A percentile compares a stretch with the other conserved stretches of the same genome.
Evolutionary conservation across 2,888 invertebrate species (phyloP).

Genomic region (Drosophila subsilvestris): DNA sequence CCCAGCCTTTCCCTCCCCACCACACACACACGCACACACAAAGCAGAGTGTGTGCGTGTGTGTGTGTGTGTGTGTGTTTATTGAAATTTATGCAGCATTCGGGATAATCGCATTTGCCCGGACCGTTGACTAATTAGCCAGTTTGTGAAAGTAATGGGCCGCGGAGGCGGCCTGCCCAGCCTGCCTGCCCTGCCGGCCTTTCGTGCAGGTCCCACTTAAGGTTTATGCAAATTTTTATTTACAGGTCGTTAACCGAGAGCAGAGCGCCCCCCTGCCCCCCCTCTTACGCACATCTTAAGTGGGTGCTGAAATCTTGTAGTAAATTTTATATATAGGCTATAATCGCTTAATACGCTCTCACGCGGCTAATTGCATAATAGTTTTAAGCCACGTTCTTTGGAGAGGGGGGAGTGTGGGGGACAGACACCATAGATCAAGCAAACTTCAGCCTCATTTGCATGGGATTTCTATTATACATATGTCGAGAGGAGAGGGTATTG

Average conservation of each 20-base stretch:
- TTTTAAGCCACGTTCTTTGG: conserved; percentile 34
- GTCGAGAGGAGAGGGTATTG: conserved; percentile 23
- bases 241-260: conserved; percentile 74
- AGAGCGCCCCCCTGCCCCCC: conserved; percentile 22
- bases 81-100: conserved; percentile 70
- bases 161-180: conserved; percentile 22
- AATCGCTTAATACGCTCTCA: conserved; percentile 73
- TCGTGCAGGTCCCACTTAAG: conserved; percentile 45
- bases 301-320: conserved; percentile 66
- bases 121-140: conserved; percentile 72
- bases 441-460: conserved; percentile 67
- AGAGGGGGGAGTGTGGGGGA: conserved; percentile 6
- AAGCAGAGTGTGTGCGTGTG: conserved; percentile 1
- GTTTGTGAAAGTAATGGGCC: conserved; percentile 77
- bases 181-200: conserved; percentile 22
- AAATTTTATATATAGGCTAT: conserved; percentile 66
- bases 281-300: conserved; percentile 56
- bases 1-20: conserved; percentile 16
- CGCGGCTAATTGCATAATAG: conserved; percentile 77
- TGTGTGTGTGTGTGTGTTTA: conserved; percentile 33
- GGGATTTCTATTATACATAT: conserved; percentile 62
- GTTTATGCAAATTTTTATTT: conserved; percentile 77
- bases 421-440: conserved; percentile 13
- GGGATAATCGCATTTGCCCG: conserved; percentile 42
- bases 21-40: neutral